A percentile compares a stretch with the other conserved stretches of the same genome.
Evolutionary conservation across 2,888 invertebrate genomes (phyloP).

Genomic region (Chelonus formosanus): DNA sequence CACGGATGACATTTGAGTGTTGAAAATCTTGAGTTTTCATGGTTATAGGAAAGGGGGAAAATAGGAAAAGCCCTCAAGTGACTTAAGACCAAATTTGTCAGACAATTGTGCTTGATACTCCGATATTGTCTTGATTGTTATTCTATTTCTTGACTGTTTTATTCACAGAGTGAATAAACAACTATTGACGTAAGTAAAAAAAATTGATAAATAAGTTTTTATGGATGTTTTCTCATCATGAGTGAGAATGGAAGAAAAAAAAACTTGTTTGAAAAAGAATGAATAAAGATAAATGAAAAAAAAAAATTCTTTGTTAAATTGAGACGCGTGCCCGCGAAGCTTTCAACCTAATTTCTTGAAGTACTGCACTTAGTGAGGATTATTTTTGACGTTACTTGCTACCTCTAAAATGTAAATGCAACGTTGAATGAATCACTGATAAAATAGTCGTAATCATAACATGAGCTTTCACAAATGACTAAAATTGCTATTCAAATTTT

Average conservation of each 20-base stretch:
- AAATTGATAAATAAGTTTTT: conserved; percentile 10
- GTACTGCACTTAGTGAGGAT: conserved; percentile 30
- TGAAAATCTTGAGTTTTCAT: conserved; percentile 11
- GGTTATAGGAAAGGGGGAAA: conserved; percentile 18
- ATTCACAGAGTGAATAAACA: neutral
- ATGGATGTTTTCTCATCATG: neutral
- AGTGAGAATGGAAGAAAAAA: neutral
- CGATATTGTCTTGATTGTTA: conserved; percentile 22
- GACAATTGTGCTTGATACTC: conserved; percentile 10
- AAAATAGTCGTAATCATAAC: neutral
- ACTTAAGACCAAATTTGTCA: conserved; percentile 28
- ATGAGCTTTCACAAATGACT: too few relatives aligned
- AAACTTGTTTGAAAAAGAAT: neutral
- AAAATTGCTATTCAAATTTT: too few relatives aligned
- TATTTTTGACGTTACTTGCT: conserved; percentile 21
- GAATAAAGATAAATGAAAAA: conserved; percentile 1
- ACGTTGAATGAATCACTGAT: neutral
- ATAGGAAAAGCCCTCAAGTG: conserved; percentile 22
- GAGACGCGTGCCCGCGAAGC: conserved; percentile 21
- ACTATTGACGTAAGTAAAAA: neutral
- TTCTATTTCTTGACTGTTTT: conserved; percentile 17
- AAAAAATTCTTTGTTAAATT: conserved; percentile 22
- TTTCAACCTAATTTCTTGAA: conserved; percentile 31
- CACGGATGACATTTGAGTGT: conserved; percentile 11
- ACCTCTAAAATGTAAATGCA: conserved; percentile 1